A percentile compares a stretch with the other conserved stretches of the same genome.
Evolutionary conservation across 2,797 vertebrate genomes (phyloP).

Genomic region (Rhodeus uyekii): DNA sequence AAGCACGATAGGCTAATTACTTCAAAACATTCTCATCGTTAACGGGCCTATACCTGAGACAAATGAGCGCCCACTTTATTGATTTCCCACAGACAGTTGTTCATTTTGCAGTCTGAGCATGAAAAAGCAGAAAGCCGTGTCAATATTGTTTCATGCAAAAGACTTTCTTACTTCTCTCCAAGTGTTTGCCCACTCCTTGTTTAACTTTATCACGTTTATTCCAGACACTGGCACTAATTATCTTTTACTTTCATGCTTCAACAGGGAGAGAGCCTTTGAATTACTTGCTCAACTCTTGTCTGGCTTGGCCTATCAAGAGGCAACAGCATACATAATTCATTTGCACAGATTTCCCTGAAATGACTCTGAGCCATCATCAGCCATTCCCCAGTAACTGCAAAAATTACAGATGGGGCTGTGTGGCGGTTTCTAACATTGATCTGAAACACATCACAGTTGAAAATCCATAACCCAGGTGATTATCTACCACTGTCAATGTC

Average conservation of each 20-base stretch:
- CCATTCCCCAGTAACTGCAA: conserved; percentile 32
- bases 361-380: conserved; percentile 39
- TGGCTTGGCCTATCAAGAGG: conserved; percentile 52
- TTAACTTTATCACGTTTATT: conserved; percentile 52
- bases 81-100: conserved; percentile 47
- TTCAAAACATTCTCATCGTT: conserved; percentile 63
- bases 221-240: conserved; percentile 53
- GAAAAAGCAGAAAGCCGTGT: conserved; percentile 41
- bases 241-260: conserved; percentile 55
- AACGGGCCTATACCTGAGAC: conserved; percentile 55
- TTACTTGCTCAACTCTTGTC: conserved; percentile 57
- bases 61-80: conserved; percentile 46
- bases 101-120: conserved; percentile 41
- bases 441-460: conserved; percentile 34
- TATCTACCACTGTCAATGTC: conserved; percentile 10
- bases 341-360: conserved; percentile 43
- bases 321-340: conserved; percentile 55
- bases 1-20: conserved; percentile 63
- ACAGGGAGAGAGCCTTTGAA: conserved; percentile 53
- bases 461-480: conserved; percentile 26
- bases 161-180: conserved; percentile 38
- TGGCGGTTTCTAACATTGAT: conserved; percentile 35
- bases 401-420: conserved; percentile 9
- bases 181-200: conserved; percentile 45
- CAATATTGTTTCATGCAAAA: conserved; percentile 43